These are phyloP conservation scores for Mimachlamys varia DNA, from an alignment of 2,888 invertebrate genomes.

Conservation along the genomic window DNA sequence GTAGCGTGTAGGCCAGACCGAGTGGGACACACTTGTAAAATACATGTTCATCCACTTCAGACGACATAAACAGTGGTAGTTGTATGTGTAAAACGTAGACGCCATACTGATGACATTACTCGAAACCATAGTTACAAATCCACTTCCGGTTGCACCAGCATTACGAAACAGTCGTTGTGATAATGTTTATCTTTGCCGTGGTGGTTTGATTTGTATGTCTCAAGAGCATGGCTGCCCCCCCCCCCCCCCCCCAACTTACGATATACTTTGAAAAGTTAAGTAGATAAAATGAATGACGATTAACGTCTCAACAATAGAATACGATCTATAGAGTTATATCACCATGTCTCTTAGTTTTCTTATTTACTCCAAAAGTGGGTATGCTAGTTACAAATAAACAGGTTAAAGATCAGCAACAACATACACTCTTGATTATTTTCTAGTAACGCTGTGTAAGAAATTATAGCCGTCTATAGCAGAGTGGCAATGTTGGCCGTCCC, in stretches of 20 bases:
- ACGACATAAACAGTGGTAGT: neutral
- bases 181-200: neutral
- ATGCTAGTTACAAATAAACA: too few species aligned
- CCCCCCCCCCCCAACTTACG: neutral
- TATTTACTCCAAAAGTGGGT: too few species aligned
- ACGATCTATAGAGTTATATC: too few species aligned
- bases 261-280: neutral
- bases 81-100: neutral
- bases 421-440: too few species aligned
- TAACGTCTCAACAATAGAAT: neutral
- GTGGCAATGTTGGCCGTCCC: too few species aligned
- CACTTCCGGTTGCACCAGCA: neutral
- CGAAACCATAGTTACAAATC: neutral
- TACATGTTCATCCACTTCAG: neutral
- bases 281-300: neutral
- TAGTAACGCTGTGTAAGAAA: too few species aligned
- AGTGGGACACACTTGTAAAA: neutral
- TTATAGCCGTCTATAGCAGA: too few species aligned
- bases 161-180: slow-evolving; percentile 21
- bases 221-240: neutral
- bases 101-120: neutral
- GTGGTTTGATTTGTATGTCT: neutral
- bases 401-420: too few species aligned
- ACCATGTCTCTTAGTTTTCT: too few species aligned
- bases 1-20: slow-evolving; percentile 5